Base-by-base conservation (phyloP, 2,888 invertebrate genomes). In the Andrena fulva region DNA sequence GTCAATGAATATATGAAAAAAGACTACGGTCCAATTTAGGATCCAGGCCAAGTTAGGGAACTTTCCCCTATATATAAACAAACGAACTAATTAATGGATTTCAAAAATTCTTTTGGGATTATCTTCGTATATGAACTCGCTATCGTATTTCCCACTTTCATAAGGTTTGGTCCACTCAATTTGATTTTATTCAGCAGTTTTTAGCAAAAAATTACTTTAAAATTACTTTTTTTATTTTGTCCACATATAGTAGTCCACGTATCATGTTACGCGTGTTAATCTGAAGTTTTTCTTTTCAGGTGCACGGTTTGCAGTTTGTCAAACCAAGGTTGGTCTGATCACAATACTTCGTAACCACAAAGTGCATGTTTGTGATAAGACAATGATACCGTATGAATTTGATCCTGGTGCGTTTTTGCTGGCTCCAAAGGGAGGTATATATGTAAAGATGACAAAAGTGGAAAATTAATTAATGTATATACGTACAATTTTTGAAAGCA, bases 331-430 rank as follows among this genome's bases (percentile, higher is more conserved):
- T 6, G 78, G 78, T 0, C 20, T 79, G 2, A 77, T 77, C 2
- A 35, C 35, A 7, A 35, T 79, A 10, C 63, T 79, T 10, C 68
- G 78, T 1, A 69, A 77, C 0, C 20, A 64, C 20, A 79, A 77
- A 64, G 77, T 79, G 2, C 35, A 69, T 0, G 35, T 77, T 20
- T 79, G 78, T 10, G 56, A 79, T 7, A 50, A 56, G 8, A 79
- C 77, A 0, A 29, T 2, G 10, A 59, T 69, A 24, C 66, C 78
- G 7, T 79, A 63, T 3, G 2, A 72, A 52, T 29, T 4, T 6
- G 52, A 62, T 0, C 31, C 74, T 1, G 10, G 0, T 2, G 2
- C 50, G 1, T 62, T 77, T 16, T 1, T 77, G 0, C 12, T 73
- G 2, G 8, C 50, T 2, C 60, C 52, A 1, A 52, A 73, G 10